These are phyloP conservation scores for Nesometra sesokonis DNA, from an alignment of 35 echinoderm and acorn worm species.

Conservation along the genomic window DNA sequence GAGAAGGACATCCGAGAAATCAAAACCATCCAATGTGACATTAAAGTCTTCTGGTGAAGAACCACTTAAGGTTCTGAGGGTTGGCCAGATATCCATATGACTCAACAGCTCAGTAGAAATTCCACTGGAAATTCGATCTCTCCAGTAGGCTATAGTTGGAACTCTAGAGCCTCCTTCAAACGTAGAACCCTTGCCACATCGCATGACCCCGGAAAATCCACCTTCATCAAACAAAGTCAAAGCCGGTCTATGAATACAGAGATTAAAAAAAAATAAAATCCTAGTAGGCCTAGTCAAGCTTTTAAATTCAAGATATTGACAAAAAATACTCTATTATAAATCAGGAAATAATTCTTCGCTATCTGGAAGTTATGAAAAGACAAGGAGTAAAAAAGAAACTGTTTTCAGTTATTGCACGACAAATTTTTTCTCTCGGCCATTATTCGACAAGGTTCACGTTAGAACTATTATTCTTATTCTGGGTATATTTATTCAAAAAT, in stretches of 20 bases:
- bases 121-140: neutral
- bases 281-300: no score
- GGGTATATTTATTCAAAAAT: no score
- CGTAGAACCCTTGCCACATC: constrained; percentile 2
- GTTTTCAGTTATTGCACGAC: no score
- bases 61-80: neutral
- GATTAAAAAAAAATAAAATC: no score
- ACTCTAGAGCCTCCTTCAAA: constrained; percentile 2
- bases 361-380: no score
- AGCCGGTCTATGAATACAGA: neutral
- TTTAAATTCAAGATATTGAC: no score
- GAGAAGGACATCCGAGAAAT: neutral
- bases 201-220: neutral
- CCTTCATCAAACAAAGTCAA: neutral
- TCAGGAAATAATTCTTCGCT: no score
- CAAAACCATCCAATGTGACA: neutral
- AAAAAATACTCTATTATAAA: no score
- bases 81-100: neutral
- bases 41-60: neutral
- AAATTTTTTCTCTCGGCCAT: no score
- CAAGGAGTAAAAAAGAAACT: no score
- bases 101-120: neutral
- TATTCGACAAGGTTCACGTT: no score
- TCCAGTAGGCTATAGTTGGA: constrained; percentile 7
- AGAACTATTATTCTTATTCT: no score